Conservation (phyloP, 2,797 vertebrate species). For the Crenuchus spilurus region DNA sequence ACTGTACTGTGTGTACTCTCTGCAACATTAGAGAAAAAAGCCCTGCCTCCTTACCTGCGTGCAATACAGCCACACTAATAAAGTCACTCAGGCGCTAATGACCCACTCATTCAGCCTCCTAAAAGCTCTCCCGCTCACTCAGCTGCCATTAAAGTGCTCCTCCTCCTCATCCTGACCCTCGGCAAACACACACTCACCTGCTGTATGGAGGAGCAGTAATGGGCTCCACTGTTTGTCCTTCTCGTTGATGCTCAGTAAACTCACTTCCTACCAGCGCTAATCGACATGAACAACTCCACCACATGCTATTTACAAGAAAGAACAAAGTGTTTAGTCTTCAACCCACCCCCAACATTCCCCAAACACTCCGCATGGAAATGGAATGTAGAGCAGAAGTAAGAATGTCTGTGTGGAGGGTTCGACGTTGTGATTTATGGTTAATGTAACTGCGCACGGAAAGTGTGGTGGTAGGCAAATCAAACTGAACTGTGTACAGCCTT, state of each 20-base stretch:
- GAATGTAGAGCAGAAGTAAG: constrained; percentile 34
- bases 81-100: constrained; percentile 67
- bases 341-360: neutral
- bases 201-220: constrained; percentile 46
- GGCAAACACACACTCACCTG: constrained; percentile 65
- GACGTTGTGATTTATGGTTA: constrained; percentile 5
- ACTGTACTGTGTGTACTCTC: constrained; percentile 61
- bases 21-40: constrained; percentile 52
- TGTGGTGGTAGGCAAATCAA: neutral
- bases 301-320: constrained; percentile 2
- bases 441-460: neutral
- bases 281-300: neutral
- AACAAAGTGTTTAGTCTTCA: neutral
- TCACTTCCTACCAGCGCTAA: constrained; percentile 24
- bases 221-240: constrained; percentile 26
- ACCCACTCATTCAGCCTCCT: constrained; percentile 62
- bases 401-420: neutral
- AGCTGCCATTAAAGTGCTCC: constrained; percentile 62
- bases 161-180: constrained; percentile 53
- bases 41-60: constrained; percentile 54
- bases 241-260: constrained; percentile 29
- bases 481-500: neutral
- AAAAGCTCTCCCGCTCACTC: constrained; percentile 63
- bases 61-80: constrained; percentile 66
- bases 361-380: constrained; percentile 16